Evolutionary conservation across 2,113 vertebrate genomes (phyloP), one percentile per base, ranked within the genome.

Genomic region (Lichenostomus cassidix): DNA sequence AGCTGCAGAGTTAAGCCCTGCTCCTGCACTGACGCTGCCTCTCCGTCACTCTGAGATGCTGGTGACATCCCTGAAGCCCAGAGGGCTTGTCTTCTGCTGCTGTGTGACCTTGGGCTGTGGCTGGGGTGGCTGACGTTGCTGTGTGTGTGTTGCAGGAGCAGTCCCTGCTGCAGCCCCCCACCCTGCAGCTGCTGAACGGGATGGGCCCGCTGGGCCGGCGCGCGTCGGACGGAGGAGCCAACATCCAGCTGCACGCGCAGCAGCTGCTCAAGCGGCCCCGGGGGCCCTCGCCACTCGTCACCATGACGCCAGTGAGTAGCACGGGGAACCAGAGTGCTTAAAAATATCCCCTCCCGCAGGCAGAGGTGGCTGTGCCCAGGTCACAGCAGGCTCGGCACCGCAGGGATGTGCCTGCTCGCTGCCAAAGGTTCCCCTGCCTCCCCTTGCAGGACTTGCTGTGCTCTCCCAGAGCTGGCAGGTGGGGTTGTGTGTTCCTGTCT

Each of bases 191-290:
- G 91, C 97, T 99, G 75, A 99, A 99, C 2, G 99, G 99, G 77
- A 99, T 99, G 99, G 99, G 99, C 15, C 99, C 99, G 7, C 98
- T 99, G 85, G 99, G 99, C n/a, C 98, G 99, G 28, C 95, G 99
- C 58, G 99, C 99, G 2, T 99, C 99, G 0, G 99, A 99, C 1
- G 99, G 99, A 5, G 99, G 99, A 13, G 99, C 99, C 69, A 99
- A 99, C 95, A 99, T 99, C 94, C 99, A 99, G 91, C 83, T 99
- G 24, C 99, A 99, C 23, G 99, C 99, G 5, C 99, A 99, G 94
- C 98, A 99, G 92, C 98, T 99, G 94, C 97, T 99, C 49, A 99
- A 99, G 94, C 98, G 99, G 70, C 99, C 99, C 21, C 98, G 99
- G 33, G 99, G 99, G 47, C 99, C 99, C 8, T 99, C 99, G 2